Evolutionary conservation across 2,797 vertebrate genomes (phyloP).

Genomic region (Hephaestus fuliginosus): DNA sequence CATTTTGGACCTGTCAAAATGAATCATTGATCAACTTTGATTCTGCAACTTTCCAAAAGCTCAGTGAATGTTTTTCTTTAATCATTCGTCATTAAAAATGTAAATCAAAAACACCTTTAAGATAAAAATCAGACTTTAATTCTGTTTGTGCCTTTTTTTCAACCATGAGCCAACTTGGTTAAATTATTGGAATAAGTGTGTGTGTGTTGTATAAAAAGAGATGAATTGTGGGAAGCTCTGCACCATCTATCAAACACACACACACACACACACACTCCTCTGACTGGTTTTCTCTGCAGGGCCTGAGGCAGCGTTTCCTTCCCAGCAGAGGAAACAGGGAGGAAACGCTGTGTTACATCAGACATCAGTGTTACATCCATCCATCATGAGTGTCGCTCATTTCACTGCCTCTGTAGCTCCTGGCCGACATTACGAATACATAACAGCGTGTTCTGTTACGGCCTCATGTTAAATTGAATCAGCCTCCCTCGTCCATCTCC

Average conservation of each 20-base stretch:
- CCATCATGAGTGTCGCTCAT: slow-evolving; percentile 20
- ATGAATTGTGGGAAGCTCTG: slow-evolving; percentile 34
- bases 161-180: no score
- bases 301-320: slow-evolving; percentile 12
- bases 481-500: neutral
- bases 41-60: no score
- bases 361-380: slow-evolving; percentile 10
- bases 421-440: slow-evolving; percentile 14
- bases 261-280: neutral
- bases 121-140: no score
- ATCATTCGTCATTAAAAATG: no score
- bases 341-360: neutral
- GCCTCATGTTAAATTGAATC: slow-evolving; percentile 6
- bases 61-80: no score
- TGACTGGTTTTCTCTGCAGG: slow-evolving; percentile 18
- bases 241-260: slow-evolving; percentile 41
- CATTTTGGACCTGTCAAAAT: no score
- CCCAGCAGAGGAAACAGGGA: slow-evolving; percentile 30
- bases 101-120: no score
- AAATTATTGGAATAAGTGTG: no score
- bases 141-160: no score
- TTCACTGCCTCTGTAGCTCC: slow-evolving; percentile 2
- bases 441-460: slow-evolving; percentile 17
- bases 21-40: no score
- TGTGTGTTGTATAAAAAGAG: neutral